Evolutionary conservation across 2,797 vertebrate species (phyloP).

Genomic region (Eulemur coronatus): DNA sequence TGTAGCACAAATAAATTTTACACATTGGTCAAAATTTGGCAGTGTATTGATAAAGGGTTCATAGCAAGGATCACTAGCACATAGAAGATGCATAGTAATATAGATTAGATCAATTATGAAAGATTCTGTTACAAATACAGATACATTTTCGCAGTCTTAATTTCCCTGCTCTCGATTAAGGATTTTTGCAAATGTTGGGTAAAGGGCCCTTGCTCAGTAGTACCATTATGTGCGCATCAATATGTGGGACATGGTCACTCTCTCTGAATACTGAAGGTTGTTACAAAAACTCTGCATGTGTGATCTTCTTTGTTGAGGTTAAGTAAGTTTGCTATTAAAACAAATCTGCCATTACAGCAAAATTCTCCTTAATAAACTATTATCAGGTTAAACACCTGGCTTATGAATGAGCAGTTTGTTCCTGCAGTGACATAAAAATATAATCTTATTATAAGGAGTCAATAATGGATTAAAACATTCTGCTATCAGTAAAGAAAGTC

Average conservation of each 20-base stretch:
- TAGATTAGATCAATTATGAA: neutral
- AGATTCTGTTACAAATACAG: neutral
- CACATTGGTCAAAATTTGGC: neutral
- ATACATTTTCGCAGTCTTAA: neutral
- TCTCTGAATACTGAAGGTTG: neutral
- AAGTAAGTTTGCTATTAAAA: slow-evolving; percentile 26
- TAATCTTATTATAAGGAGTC: neutral
- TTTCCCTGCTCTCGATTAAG: neutral
- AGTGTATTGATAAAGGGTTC: neutral
- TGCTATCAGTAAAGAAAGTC: slow-evolving; percentile 1
- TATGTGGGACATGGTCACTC: neutral
- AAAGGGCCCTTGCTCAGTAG: neutral
- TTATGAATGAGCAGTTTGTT: neutral
- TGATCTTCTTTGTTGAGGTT: neutral
- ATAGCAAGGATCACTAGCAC: neutral
- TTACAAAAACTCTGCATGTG: neutral
- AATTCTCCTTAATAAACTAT: neutral
- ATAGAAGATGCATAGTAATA: neutral
- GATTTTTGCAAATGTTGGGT: slow-evolving; percentile 19
- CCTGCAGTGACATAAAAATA: slow-evolving; percentile 12
- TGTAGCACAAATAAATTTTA: neutral
- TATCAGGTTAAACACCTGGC: neutral
- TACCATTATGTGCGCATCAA: neutral
- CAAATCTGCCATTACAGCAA: neutral
- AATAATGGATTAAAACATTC: slow-evolving; percentile 28